Percentiles rank a stretch among this genome's conserved stretches.
These are phyloP conservation scores for Blennius ocellaris DNA, from an alignment of 2,113 vertebrate species.

Conservation along the genomic window DNA sequence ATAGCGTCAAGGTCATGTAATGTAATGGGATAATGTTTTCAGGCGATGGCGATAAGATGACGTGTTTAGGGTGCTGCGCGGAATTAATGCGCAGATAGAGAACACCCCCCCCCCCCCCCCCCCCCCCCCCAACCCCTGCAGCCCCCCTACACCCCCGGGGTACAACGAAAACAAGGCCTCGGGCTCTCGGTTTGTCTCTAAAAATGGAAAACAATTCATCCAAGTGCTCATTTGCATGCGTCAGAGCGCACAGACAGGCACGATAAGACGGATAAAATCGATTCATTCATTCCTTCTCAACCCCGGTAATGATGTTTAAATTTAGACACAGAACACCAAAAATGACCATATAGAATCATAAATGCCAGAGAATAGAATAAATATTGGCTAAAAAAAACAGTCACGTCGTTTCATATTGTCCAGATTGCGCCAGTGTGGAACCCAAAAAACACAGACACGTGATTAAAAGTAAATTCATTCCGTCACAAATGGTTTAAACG, in stretches of 20 bases:
- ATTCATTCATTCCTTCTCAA: not conserved
- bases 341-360: not conserved
- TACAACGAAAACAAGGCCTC: conserved; percentile 10
- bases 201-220: conserved; percentile 7
- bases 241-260: not conserved
- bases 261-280: not conserved
- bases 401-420: not conserved
- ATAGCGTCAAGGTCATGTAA: conserved; percentile 91
- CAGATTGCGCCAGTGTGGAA: not conserved
- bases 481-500: no score
- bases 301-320: not conserved
- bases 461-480: no score
- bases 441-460: no score
- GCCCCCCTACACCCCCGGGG: conserved; percentile 13
- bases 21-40: conserved; percentile 82
- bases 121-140: not conserved
- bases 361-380: not conserved
- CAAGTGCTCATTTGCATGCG: conserved; percentile 13
- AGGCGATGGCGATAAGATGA: conserved; percentile 76
- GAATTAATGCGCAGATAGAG: conserved; percentile 31
- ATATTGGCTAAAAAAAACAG: not conserved
- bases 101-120: no score
- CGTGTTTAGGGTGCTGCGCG: conserved; percentile 43
- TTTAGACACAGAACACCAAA: not conserved
- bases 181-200: conserved; percentile 18